These are phyloP conservation scores for Atherinomorus stipes DNA, from an alignment of 2,113 vertebrate species.

Conservation along the genomic window DNA sequence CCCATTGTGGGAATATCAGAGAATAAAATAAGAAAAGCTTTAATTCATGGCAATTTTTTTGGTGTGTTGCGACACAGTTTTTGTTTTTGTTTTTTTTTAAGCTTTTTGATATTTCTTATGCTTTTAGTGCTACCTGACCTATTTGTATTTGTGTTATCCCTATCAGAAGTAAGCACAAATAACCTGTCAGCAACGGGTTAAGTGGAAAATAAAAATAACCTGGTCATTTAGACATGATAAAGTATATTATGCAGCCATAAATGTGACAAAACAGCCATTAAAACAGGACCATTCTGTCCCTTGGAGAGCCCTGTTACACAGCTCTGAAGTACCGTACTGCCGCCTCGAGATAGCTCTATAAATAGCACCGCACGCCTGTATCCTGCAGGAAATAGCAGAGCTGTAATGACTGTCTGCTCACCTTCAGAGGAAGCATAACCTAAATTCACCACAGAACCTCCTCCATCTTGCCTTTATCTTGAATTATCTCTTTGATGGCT, in stretches of 20 bases:
- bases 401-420: conserved; percentile 55
- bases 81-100: too few relatives aligned
- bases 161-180: background rate
- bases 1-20: conserved; percentile 5
- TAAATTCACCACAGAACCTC: conserved; percentile 25
- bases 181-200: background rate
- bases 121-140: too few relatives aligned
- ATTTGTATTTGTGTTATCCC: too few relatives aligned
- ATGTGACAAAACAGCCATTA: conserved; percentile 16
- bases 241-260: conserved; percentile 5
- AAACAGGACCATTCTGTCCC: background rate
- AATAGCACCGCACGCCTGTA: conserved; percentile 51
- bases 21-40: background rate
- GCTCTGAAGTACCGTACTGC: conserved; percentile 35
- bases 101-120: too few relatives aligned
- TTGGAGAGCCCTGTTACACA: conserved; percentile 6
- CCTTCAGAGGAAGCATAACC: conserved; percentile 50
- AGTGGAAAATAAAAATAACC: background rate
- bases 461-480: conserved; percentile 6
- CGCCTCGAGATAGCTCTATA: conserved; percentile 60
- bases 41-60: too few relatives aligned
- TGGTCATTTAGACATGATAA: conserved; percentile 1
- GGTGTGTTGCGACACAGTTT: too few relatives aligned
- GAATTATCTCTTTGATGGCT: conserved; percentile 35
- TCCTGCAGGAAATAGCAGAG: conserved; percentile 34